These are phyloP conservation scores for Planococcus citri DNA, from an alignment of 1,140 invertebrate genomes.

Conservation along the genomic window DNA sequence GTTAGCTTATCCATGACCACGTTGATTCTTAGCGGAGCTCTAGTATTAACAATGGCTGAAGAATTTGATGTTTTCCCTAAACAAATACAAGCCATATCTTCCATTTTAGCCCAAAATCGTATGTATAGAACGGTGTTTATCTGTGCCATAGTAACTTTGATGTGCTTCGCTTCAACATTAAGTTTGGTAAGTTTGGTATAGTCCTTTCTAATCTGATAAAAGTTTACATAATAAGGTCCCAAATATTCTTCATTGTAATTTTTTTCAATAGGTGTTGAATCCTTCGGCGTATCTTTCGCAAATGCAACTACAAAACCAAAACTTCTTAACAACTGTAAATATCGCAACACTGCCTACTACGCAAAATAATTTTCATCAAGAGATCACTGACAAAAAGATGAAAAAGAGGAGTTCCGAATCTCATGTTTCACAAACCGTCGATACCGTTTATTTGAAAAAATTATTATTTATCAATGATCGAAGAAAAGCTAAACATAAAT, in stretches of 20 bases:
- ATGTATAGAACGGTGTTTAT: conserved; percentile 60
- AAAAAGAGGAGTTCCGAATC: background rate
- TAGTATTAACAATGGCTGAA: conserved; percentile 71
- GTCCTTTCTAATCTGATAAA: too few relatives aligned
- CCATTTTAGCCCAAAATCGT: conserved; percentile 54
- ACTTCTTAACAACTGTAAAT: background rate
- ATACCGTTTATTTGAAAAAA: background rate
- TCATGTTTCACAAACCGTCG: background rate
- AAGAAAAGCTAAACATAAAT: background rate
- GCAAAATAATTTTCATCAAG: background rate
- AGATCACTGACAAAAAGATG: background rate
- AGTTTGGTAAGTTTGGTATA: conserved; percentile 34
- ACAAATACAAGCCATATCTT: conserved; percentile 53
- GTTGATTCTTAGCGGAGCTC: conserved; percentile 48
- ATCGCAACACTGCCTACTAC: background rate
- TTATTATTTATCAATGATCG: background rate
- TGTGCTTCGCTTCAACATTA: conserved; percentile 40
- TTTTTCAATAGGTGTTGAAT: background rate
- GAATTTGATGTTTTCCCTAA: conserved; percentile 56
- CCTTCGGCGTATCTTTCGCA: background rate
- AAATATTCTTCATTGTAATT: background rate
- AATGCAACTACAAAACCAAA: background rate
- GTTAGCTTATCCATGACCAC: conserved; percentile 48
- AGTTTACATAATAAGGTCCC: too few relatives aligned
- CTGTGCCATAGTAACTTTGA: conserved; percentile 62